Base-by-base conservation (phyloP, 1,140 invertebrate species). In the Hydropsyche tenuis region DNA sequence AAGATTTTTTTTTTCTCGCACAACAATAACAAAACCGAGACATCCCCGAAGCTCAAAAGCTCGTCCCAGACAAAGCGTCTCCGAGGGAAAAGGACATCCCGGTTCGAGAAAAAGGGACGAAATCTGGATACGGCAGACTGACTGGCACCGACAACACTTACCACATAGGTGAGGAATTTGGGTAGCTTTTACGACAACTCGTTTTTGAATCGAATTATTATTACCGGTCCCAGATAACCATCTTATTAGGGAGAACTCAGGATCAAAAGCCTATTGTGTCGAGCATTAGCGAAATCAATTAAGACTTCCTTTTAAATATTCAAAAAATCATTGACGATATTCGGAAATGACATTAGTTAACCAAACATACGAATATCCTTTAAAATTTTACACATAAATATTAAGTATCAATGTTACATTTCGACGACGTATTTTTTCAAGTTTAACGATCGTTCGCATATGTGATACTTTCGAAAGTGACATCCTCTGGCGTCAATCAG, bases 141-240 rank as follows among this genome's bases (percentile, higher is more conserved):
- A 71, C 12, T 77, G 75, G 75, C 75, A 77, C 75, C 75, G 30
- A 74, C 27, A 65, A 62, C 69, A 71, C 73, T 76, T 73, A 14
- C 66, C 69, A 63, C 69, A 27, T 60, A 46, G 69, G 25, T 64
- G 53, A 72, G 75, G 75, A 76, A 76, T 76, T 68, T 73, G 22
- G 9, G 9, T 9, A 37, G 3, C 9, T 37, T 37, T 37, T 37
- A 37, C 30, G 30, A 37, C 30, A 9, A 37, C 30, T 9, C 30
- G 30, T 37, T 37, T 37, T 37, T 9, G 30, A 37, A 37, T 37
- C 6, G 16, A 53, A 53, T 53, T 48, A 48, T 48, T 12, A 3
- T 48, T 7, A 72, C 60, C 53, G 53, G 69, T 73, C 37, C 45
- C 23, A 51, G 66, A 43, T 42, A 68, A 68, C 43, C 22, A 65